These are phyloP conservation scores for Drosophila prolongata DNA, from an alignment of 2,888 invertebrate genomes.

Conservation along the genomic window DNA sequence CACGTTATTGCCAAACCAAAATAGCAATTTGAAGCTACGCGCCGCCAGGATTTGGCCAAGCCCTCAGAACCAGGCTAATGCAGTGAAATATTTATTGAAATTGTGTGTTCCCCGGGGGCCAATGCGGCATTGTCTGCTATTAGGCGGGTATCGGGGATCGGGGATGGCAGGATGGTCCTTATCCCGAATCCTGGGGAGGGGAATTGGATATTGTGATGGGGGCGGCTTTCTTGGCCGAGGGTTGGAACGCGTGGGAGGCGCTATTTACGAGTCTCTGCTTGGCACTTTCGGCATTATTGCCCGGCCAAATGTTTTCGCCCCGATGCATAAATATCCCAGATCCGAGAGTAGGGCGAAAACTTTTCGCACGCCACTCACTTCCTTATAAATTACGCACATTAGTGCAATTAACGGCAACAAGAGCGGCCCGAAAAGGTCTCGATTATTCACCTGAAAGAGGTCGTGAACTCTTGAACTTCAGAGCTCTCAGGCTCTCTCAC, in stretches of 20 bases:
- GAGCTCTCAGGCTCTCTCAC: conserved; percentile 18
- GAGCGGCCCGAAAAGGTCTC: conserved; percentile 39
- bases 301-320: conserved; percentile 47
- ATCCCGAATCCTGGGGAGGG: conserved; percentile 55
- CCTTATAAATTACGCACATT: conserved; percentile 75
- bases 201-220: conserved; percentile 52
- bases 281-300: conserved; percentile 79
- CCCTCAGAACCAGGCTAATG: conserved; percentile 66
- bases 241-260: conserved; percentile 29
- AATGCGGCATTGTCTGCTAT: conserved; percentile 74
- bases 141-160: conserved; percentile 48
- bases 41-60: conserved; percentile 32
- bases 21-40: conserved; percentile 66
- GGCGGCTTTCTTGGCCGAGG: conserved; percentile 46
- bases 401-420: conserved; percentile 68
- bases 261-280: conserved; percentile 77
- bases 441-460: conserved; percentile 69
- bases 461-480: conserved; percentile 14
- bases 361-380: conserved; percentile 47
- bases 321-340: conserved; percentile 52
- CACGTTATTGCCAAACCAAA: conserved; percentile 71
- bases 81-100: conserved; percentile 83
- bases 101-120: conserved; percentile 79
- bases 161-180: conserved; percentile 47
- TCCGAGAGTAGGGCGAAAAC: conserved; percentile 50